Evolutionary conservation across 1,140 invertebrate genomes (phyloP), one percentile per base, ranked within the genome.

Genomic region (Philotrypesis tridentata): DNA sequence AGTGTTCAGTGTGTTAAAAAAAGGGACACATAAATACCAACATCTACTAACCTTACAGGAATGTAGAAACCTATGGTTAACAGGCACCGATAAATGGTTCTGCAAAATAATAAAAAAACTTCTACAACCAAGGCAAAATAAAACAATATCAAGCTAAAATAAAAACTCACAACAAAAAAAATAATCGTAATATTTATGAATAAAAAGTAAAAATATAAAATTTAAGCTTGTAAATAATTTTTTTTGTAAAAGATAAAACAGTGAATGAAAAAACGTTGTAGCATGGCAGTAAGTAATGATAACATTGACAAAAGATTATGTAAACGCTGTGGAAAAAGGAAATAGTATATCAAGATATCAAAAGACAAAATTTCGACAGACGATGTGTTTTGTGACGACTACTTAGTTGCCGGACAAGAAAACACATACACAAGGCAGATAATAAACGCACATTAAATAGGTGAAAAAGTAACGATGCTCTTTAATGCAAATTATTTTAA

Each of bases 81-180:
- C 94, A 94, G 95, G 95, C 94, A 96, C 95, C 94, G 94, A 95
- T 94, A 96, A 95, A 94, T 95, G 95, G 93, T 95, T 96, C 95
- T 96, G 95, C 93, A 96, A 96, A 95, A 94, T 95, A 94, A 94
- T 93, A 95, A 94, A 91, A 89, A 85, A 89, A 92, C 87, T 89
- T 92, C 92, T 92, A 93, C 91, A 93, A 93, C 90, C 92, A 91
- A 93, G 91, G 91, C 91, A 92, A 93, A 94, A 93, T 93, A 92
- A 93, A 93, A 93, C 91, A 90, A 90, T 89, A n/a, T 84, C 74
- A 84, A 85, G 82, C 65, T 91, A 90, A 92, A 91, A 87, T 92
- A 92, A 93, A 91, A 25, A 29, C n/a, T 48, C 33, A 31, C 17
- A 25, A 31, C 23, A n/a, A 25, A 27, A 9, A 55, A 14, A 21